These are phyloP conservation scores for Entomobrya multifasciata DNA, from an alignment of 2,888 invertebrate genomes.

Conservation along the genomic window DNA sequence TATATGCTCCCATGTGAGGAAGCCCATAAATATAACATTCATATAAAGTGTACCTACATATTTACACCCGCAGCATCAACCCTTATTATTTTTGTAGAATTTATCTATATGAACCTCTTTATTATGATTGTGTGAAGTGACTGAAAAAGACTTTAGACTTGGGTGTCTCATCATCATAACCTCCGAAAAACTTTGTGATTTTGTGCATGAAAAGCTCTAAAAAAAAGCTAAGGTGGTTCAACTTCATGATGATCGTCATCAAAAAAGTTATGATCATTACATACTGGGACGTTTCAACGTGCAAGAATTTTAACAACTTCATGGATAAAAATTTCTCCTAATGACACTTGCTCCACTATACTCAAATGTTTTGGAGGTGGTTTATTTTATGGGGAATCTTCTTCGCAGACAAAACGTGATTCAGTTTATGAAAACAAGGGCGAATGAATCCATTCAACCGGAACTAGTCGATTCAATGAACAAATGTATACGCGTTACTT, in stretches of 20 bases:
- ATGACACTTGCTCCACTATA: no score
- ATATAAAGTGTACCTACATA: no score
- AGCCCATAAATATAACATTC: background rate
- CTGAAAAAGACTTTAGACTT: conserved; percentile 38
- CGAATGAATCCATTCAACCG: background rate
- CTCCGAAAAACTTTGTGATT: conserved; percentile 18
- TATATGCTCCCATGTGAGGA: conserved; percentile 12
- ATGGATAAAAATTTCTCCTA: no score
- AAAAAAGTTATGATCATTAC: no score
- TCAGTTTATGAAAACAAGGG: background rate
- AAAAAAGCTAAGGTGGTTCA: background rate
- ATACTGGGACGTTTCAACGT: no score
- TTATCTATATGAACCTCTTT: conserved; percentile 2
- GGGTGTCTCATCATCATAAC: conserved; percentile 37
- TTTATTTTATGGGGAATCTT: no score
- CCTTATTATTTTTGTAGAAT: conserved; percentile 37
- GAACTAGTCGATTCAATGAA: background rate
- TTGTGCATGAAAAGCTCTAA: conserved; percentile 32
- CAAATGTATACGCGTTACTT: background rate
- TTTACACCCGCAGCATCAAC: conserved; percentile 21
- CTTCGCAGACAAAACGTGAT: no score
- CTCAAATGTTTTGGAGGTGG: no score
- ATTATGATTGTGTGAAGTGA: conserved; percentile 63
- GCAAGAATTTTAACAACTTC: conserved; percentile 8
- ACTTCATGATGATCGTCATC: no score